These are phyloP conservation scores for Sibirionetta formosa DNA, from an alignment of 2,797 vertebrate species.

Conservation along the genomic window DNA sequence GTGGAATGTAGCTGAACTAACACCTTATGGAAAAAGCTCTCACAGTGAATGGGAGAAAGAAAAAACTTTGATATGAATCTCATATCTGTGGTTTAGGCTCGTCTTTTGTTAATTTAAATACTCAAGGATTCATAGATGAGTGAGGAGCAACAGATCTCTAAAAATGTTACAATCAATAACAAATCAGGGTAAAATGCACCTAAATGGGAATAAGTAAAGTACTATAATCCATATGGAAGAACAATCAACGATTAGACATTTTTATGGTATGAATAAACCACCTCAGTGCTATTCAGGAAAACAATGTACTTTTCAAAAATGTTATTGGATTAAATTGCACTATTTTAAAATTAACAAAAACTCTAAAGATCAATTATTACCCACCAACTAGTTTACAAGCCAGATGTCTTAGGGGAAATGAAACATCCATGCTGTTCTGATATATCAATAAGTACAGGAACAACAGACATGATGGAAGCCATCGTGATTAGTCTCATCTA, in stretches of 20 bases:
- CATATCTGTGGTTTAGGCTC: neutral
- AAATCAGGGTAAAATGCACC: neutral
- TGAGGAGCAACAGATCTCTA: neutral
- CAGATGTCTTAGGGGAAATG: neutral
- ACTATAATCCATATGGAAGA: neutral
- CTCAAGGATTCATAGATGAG: neutral
- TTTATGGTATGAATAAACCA: neutral
- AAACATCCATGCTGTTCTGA: conserved; percentile 9
- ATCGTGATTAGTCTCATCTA: conserved; percentile 15
- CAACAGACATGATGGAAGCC: conserved; percentile 45
- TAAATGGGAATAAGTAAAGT: neutral
- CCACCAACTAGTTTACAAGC: neutral
- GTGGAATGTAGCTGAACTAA: neutral
- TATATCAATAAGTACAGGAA: conserved; percentile 32
- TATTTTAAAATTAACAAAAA: conserved; percentile 50
- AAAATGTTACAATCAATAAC: neutral
- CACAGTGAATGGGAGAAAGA: neutral
- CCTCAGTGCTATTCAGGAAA: neutral
- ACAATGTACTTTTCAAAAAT: neutral
- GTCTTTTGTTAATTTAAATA: neutral
- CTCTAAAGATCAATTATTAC: neutral
- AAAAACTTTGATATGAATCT: neutral
- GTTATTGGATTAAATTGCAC: neutral
- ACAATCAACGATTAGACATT: neutral
- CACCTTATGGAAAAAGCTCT: neutral